A percentile compares a stretch with the other conserved stretches of the same genome.
These are phyloP conservation scores for Mactromeris polynyma DNA, from an alignment of 2,888 invertebrate genomes.

Conservation along the genomic window DNA sequence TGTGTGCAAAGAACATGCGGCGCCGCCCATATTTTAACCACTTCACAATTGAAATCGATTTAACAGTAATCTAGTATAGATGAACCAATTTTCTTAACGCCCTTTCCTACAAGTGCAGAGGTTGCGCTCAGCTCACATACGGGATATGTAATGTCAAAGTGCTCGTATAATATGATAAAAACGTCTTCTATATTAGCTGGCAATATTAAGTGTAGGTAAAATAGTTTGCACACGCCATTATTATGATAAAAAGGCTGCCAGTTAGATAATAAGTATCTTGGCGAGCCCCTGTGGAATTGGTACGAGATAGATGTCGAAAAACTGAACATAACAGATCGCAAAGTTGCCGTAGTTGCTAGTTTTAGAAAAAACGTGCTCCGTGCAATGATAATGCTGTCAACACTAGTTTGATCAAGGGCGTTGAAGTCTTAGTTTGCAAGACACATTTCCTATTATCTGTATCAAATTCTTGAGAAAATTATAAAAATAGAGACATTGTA, in stretches of 20 bases:
- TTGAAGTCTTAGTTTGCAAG: neutral
- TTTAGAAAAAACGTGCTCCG: conserved; percentile 16
- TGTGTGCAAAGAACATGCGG: neutral
- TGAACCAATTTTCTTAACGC: neutral
- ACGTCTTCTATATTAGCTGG: neutral
- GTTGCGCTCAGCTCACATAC: neutral
- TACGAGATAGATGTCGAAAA: neutral
- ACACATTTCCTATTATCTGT: neutral
- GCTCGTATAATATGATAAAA: neutral
- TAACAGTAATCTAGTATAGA: neutral
- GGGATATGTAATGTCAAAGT: neutral
- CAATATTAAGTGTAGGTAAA: neutral
- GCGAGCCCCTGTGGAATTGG: neutral
- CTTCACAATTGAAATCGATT: neutral
- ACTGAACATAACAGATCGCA: neutral
- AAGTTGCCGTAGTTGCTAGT: neutral
- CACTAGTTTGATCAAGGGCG: neutral
- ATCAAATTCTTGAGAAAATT: neutral
- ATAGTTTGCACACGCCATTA: neutral
- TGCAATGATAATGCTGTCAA: neutral
- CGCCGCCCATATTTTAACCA: neutral
- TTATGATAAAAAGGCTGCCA: neutral
- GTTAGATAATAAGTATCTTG: neutral
- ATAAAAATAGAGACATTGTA: neutral
- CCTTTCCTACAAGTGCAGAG: neutral